Conservation (phyloP, 2,113 vertebrate species). For the Australoheros scitulus region DNA sequence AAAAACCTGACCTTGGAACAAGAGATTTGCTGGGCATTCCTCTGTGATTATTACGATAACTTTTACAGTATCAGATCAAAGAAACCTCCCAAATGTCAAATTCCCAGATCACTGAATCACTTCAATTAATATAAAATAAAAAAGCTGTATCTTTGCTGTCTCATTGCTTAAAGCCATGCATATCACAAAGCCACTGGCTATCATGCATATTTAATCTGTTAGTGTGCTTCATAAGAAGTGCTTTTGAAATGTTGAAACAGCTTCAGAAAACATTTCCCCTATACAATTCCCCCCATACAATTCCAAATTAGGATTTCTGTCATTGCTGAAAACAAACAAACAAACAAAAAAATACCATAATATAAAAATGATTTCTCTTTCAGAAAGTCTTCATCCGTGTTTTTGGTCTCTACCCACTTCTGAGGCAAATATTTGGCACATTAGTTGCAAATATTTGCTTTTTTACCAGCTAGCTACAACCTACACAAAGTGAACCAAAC, state of each 20-base stretch:
- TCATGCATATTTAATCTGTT: neutral
- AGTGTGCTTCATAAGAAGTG: neutral
- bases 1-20: constrained; percentile 25
- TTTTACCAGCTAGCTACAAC: neutral
- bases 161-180: neutral
- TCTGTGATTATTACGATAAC: constrained; percentile 22
- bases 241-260: neutral
- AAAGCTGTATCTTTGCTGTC: neutral
- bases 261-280: neutral
- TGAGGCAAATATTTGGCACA: neutral
- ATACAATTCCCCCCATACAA: neutral
- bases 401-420: neutral
- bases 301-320: neutral
- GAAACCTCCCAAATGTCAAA: neutral
- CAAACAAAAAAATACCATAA: no score
- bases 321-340: neutral
- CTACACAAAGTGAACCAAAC: neutral
- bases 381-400: neutral
- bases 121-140: neutral
- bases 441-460: neutral
- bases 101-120: neutral
- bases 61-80: constrained; percentile 28
- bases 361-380: neutral
- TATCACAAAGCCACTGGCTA: neutral
- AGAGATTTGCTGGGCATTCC: constrained; percentile 15